Evolutionary conservation across 1,140 invertebrate species (phyloP), one percentile per base, ranked within the genome.

Genomic region (Bactericera cockerelli): DNA sequence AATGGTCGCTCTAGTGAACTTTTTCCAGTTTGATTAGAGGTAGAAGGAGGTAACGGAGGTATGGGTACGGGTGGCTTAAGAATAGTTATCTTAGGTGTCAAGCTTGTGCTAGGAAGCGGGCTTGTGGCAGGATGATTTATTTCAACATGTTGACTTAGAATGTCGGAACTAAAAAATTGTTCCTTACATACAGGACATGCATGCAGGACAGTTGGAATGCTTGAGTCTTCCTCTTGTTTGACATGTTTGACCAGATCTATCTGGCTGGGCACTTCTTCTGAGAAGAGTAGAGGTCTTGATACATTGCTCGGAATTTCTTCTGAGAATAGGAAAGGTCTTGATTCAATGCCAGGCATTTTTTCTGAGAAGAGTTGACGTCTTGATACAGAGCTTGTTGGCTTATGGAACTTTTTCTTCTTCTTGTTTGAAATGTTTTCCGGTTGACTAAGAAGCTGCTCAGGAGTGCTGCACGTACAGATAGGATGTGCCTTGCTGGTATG

Each of bases 1-100:
- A 81, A 86, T 1, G 82, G 82, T 59, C 81, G 76, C 63, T 81
- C 77, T 33, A n/a, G 6, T 16, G 42, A 49, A 16, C n/a, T 19
- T 56, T 66, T 66, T 42, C 65, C 63, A 26, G 65, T 64, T 26
- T 55, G 58, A 10, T 57, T 63, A 49, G 42, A 49, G 22, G 24
- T 56, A 57, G 26, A 56, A 36, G 36, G 65, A 66, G 2, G 42
- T 62, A 60, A 65, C 63, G 8, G 59, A 61, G 33, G 63, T 64
- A 0, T 58, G 53, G 62, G 55, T 63, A 66, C n/a, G 57, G 16
- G 26, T 66, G 59, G 8, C 59, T n/a, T 19, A 55, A 11, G n/a
- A 38, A 56, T 24, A 39, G 22, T 2, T 8, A 57, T 19, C 21
- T 31, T 13, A 28, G 16, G 56, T 16, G 24, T 24, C 26, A 26